Evolutionary conservation across 1,140 invertebrate genomes (phyloP).

Genomic region (Hesperophylax magnus): DNA sequence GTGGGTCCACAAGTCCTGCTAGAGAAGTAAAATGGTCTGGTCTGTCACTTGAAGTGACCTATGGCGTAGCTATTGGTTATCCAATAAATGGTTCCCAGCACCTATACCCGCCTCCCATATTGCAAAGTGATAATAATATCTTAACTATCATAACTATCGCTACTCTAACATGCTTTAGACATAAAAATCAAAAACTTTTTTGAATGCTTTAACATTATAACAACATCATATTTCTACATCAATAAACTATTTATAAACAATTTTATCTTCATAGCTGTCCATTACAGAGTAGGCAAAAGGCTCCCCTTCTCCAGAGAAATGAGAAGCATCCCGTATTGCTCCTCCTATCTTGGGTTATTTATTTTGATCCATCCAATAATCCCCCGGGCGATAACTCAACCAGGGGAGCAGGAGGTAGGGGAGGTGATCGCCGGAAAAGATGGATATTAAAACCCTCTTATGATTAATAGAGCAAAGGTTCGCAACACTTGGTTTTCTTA

Average conservation of each 20-base stretch:
- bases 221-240: not conserved
- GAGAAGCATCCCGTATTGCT: slow-evolving; percentile 35
- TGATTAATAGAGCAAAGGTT: slow-evolving; percentile 57
- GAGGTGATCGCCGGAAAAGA: slow-evolving; percentile 54
- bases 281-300: slow-evolving; percentile 38
- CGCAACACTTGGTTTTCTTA: slow-evolving; percentile 42
- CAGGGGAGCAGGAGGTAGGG: slow-evolving; percentile 25
- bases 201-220: not conserved
- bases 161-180: too few species aligned
- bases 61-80: too few species aligned
- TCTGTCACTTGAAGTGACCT: too few species aligned
- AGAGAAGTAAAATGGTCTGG: too few species aligned
- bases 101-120: too few species aligned
- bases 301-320: not conserved
- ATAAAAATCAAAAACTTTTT: too few species aligned
- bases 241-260: slow-evolving; percentile 5
- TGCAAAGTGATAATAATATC: too few species aligned
- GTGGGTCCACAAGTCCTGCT: too few species aligned
- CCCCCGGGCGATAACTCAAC: slow-evolving; percentile 47
- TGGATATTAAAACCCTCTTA: slow-evolving; percentile 58
- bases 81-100: too few species aligned
- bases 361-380: slow-evolving; percentile 57
- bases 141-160: too few species aligned
- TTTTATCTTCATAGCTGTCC: slow-evolving; percentile 50
- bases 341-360: slow-evolving; percentile 52